phyloP scores from a whole-genome alignment of 2,888 invertebrate genomes.

The Catocala nupta region DNA sequence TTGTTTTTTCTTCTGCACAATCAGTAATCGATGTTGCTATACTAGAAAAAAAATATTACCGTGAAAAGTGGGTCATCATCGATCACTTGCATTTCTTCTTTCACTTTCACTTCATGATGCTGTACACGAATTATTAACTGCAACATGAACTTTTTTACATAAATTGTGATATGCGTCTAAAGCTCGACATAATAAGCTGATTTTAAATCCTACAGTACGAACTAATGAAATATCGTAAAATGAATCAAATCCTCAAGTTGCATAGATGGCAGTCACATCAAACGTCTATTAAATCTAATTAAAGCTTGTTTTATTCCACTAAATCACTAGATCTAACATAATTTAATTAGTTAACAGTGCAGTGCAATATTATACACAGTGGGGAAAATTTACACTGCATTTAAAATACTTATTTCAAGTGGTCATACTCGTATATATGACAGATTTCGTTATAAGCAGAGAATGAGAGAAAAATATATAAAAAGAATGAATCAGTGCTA shows the following conservation, averaged over 20 bases:
- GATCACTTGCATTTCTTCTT: constrained; percentile 56
- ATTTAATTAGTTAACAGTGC: constrained; percentile 30
- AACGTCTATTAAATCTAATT: constrained; percentile 25
- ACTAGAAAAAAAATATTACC: constrained; percentile 63
- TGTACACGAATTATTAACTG: constrained; percentile 1
- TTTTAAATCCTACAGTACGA: no score
- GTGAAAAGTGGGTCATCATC: constrained; percentile 73
- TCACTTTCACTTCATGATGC: constrained; percentile 53
- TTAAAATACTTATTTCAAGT: constrained; percentile 19
- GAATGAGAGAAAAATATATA: no score
- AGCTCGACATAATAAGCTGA: no score
- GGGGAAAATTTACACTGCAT: constrained; percentile 22
- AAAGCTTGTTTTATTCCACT: constrained; percentile 19
- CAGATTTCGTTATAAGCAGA: constrained; percentile 29
- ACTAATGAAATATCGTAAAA: no score
- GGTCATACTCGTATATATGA: constrained; percentile 23
- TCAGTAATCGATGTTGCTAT: constrained; percentile 81
- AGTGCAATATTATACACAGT: constrained; percentile 22
- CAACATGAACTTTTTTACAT: background rate
- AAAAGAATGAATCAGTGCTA: no score
- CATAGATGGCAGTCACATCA: constrained; percentile 1
- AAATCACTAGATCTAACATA: constrained; percentile 20
- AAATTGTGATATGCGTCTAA: background rate
- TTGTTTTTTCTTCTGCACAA: constrained; percentile 87
- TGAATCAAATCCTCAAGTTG: constrained; percentile 5